Evolutionary conservation across 2,113 vertebrate genomes (phyloP), one percentile per base, ranked within the genome.

Genomic region (Percopsis transmontana): DNA sequence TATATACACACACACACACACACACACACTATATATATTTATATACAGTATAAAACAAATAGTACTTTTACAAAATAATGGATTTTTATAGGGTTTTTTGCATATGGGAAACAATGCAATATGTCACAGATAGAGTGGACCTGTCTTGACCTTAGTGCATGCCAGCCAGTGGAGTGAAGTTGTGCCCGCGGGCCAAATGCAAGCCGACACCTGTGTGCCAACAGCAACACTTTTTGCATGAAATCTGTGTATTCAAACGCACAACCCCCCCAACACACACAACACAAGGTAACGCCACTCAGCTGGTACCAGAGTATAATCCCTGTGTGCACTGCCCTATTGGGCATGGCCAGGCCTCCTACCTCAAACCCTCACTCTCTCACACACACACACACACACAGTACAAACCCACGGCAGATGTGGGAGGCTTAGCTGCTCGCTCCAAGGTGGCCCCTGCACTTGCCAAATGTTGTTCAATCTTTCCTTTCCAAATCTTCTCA

Each of bases 401-500:
- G n/a, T 14, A 9, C 24, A 16, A 61, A 65, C 72, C 77, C 78
- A 79, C 78, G 76, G 69, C 73, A 70, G 53, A 50, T 15, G 66
- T 74, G 83, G 83, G 82, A 87, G 77, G 78, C 72, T 77, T 79
- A 81, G 86, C 84, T 18, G 61, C 60, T 20, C 7, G 67, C 64
- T 77, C 65, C 0, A 70, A 56, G 41, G 64, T 40, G 71, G 84
- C 87, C 80, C 84, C 81, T 87, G 87, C 83, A 78, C 83, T 89
- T 91, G 90, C 90, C 91, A 91, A 88, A 89, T 91, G 90, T 85
- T 85, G 88, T 90, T 88, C 89, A 81, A 81, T 87, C 86, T 90
- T 88, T 92, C 84, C 84, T 88, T 89, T 91, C 85, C 83, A 90
- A 91, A 90, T 84, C 85, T 83, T 71, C 73, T 63, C 57, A 77